phyloP scores from a whole-genome alignment of 1,140 invertebrate species.

The Cyclargus thomasi region DNA sequence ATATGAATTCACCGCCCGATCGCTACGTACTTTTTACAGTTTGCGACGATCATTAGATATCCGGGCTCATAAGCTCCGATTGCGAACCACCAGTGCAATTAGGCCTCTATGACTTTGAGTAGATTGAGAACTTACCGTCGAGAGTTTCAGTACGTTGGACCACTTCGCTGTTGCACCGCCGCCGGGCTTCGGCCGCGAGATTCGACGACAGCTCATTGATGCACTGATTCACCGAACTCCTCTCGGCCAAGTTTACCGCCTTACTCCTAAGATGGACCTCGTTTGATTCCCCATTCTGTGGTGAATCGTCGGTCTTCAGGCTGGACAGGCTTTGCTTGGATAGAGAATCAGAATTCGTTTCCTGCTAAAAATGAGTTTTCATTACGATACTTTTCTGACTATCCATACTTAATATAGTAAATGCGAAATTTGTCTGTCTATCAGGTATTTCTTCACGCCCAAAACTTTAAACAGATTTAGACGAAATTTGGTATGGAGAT shows the following conservation, averaged over 20 bases:
- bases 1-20: no score
- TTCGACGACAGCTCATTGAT: conserved; percentile 80
- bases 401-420: no score
- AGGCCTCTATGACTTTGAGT: background rate
- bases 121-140: conserved; percentile 37
- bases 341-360: conserved; percentile 52
- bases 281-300: conserved; percentile 51
- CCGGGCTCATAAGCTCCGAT: no score
- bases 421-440: no score
- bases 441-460: no score
- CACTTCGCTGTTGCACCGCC: conserved; percentile 69
- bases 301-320: conserved; percentile 55
- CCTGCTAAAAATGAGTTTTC: conserved; percentile 31
- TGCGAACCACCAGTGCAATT: no score
- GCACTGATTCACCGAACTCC: conserved; percentile 78
- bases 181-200: conserved; percentile 59
- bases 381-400: no score
- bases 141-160: conserved; percentile 54
- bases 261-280: conserved; percentile 64
- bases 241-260: conserved; percentile 52
- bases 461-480: no score
- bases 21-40: no score
- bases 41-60: no score
- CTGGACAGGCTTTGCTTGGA: conserved; percentile 59
- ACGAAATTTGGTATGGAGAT: no score